phyloP scores from a whole-genome alignment of 2,113 vertebrate genomes.

The Pipra filicauda region DNA sequence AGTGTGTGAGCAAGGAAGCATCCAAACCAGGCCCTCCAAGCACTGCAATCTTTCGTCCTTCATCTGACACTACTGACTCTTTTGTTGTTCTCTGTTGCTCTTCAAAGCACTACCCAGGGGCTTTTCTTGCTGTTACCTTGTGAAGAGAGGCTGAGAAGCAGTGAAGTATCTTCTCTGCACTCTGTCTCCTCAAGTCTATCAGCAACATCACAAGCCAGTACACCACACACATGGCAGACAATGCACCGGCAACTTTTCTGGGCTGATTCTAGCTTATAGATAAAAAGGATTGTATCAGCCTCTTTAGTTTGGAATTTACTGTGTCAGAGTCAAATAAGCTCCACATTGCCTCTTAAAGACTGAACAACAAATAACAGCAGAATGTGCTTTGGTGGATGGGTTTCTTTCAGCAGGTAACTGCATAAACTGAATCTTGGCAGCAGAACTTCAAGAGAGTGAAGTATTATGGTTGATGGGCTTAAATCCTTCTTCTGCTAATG shows the following conservation, averaged over 20 bases:
- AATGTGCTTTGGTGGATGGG: not conserved
- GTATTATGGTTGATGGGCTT: constrained; percentile 41
- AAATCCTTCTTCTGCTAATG: constrained; percentile 59
- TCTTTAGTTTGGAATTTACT: not conserved
- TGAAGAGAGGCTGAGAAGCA: not conserved
- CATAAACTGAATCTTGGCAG: constrained; percentile 44
- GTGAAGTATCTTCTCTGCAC: not conserved
- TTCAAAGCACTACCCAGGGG: not conserved
- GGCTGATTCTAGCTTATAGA: not conserved
- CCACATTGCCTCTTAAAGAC: constrained; percentile 61
- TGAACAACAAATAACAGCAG: constrained; percentile 36
- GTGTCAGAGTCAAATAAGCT: constrained; percentile 13
- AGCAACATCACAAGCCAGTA: not conserved
- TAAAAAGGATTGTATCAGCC: not conserved
- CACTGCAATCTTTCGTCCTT: not conserved
- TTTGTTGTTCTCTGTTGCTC: not conserved
- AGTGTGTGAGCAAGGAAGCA: not conserved
- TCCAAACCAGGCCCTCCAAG: not conserved
- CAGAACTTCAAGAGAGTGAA: constrained; percentile 40
- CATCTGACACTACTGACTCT: not conserved
- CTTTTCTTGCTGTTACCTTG: not conserved
- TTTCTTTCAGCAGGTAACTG: constrained; percentile 55
- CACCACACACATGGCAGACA: not conserved
- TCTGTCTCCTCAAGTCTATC: not conserved
- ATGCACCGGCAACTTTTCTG: not conserved